These are phyloP conservation scores for Sterrhoptilus dennistouni DNA, from an alignment of 2,113 vertebrate species.

Conservation along the genomic window DNA sequence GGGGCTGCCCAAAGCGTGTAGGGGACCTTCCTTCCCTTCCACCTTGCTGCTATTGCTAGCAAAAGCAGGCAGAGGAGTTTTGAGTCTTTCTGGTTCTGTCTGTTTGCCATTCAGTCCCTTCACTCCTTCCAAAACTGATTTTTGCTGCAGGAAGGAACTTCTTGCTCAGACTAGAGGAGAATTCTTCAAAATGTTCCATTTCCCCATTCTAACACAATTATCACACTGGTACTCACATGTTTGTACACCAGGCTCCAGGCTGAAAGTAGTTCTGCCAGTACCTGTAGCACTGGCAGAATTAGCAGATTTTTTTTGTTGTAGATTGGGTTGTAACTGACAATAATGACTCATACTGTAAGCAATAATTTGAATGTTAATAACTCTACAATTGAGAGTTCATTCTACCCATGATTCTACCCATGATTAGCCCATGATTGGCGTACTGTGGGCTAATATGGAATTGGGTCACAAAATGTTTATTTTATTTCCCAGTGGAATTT, in stretches of 20 bases:
- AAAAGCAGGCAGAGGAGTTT: neutral
- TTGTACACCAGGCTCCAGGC: neutral
- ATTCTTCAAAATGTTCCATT: neutral
- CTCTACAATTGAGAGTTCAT: neutral
- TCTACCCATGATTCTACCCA: neutral
- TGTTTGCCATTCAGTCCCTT: neutral
- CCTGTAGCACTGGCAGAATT: neutral
- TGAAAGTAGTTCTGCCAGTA: neutral
- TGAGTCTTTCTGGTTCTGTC: neutral
- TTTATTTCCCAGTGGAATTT: neutral
- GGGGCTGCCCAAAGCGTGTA: neutral
- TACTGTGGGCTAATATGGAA: neutral
- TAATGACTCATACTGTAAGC: neutral
- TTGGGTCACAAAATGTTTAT: neutral
- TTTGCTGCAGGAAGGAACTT: neutral
- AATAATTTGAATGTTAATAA: neutral
- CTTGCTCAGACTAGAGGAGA: neutral
- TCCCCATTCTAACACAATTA: neutral
- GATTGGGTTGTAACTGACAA: neutral
- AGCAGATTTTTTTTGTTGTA: neutral
- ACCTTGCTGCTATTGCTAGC: neutral
- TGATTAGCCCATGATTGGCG: neutral
- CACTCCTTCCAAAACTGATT: neutral
- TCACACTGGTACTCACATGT: fast-evolving
- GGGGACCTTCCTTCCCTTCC: neutral